phyloP scores from a whole-genome alignment of 2,113 vertebrate genomes.

The Emydocephalus ijimae region DNA sequence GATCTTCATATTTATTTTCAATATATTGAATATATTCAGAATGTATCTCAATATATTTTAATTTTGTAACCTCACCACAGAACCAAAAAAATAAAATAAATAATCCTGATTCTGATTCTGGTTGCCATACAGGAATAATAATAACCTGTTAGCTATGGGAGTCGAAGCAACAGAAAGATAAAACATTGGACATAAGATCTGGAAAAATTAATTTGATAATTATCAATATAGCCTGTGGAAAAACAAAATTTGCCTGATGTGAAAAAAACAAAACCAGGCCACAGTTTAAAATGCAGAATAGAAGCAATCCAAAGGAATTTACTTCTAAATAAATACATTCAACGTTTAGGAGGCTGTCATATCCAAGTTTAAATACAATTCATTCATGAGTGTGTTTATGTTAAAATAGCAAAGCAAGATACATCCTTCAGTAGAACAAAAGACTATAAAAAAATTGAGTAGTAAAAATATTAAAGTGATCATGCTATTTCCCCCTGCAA shows the following conservation, averaged over 20 bases:
- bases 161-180: background rate
- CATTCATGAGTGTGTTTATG: background rate
- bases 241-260: background rate
- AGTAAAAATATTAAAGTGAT: conserved; percentile 56
- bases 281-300: background rate
- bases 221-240: conserved; percentile 33
- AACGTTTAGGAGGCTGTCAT: background rate
- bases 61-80: background rate
- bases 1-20: background rate
- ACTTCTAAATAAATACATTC: background rate
- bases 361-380: background rate
- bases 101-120: background rate
- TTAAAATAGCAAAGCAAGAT: conserved; percentile 16
- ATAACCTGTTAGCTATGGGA: background rate
- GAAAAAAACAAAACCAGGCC: background rate
- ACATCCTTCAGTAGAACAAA: conserved; percentile 52
- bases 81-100: background rate
- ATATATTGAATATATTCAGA: background rate
- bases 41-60: background rate
- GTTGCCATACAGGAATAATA: background rate
- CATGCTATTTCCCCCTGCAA: conserved; percentile 45
- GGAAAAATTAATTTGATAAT: background rate
- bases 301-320: background rate
- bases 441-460: conserved; percentile 40
- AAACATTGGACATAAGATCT: background rate